Percentiles rank a stretch among this genome's conserved stretches.
Evolutionary conservation across 2,113 vertebrate genomes (phyloP).

Genomic region (Calidris pugnax): DNA sequence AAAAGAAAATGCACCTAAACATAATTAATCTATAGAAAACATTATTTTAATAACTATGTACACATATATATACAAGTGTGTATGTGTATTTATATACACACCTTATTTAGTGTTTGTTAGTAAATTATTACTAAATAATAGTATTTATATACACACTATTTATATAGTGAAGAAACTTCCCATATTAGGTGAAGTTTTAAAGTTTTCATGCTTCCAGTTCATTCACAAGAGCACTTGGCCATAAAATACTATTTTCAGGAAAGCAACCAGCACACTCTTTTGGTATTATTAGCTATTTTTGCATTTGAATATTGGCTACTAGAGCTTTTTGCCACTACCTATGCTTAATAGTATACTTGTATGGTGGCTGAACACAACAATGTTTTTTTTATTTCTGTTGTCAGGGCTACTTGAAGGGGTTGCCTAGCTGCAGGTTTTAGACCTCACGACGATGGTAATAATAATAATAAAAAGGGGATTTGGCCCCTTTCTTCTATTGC

Average conservation of each 20-base stretch:
- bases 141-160: not conserved
- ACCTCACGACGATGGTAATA: not conserved
- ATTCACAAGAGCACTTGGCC: not conserved
- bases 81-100: not conserved
- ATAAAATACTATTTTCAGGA: not conserved
- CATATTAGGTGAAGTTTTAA: not conserved
- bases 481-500: conserved; percentile 5
- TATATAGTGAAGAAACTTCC: not conserved
- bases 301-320: not conserved
- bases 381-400: conserved; percentile 45
- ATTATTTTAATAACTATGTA: not conserved
- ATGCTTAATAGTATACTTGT: not conserved
- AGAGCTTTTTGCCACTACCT: not conserved
- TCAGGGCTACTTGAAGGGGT: conserved; percentile 50
- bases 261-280: not conserved
- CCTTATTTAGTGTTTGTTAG: too few relatives aligned
- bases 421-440: conserved; percentile 63
- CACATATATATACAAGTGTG: not conserved
- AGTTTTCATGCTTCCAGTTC: not conserved
- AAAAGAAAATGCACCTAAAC: not conserved
- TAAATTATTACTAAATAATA: too few relatives aligned
- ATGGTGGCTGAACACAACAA: not conserved
- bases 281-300: not conserved
- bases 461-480: not conserved
- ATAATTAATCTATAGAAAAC: not conserved